Conservation (phyloP, 2,113 vertebrate species). For the Engraulis encrasicolus region DNA sequence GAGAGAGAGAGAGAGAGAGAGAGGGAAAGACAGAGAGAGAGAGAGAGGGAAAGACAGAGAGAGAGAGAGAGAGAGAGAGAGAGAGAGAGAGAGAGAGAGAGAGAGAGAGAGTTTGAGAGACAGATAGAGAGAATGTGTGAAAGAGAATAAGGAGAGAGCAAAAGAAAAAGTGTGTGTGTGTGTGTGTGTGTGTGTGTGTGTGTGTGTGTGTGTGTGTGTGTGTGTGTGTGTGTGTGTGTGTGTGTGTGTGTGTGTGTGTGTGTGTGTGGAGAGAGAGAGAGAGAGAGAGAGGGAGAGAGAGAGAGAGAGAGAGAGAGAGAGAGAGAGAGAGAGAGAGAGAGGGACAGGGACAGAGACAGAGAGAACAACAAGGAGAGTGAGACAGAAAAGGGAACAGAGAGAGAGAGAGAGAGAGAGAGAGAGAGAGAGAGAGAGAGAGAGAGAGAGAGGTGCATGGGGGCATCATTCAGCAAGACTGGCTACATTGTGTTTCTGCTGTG, state of each 20-base stretch:
- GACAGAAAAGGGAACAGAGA: neutral
- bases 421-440: conserved; percentile 23
- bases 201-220: conserved; percentile 23
- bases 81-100: neutral
- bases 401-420: conserved; percentile 1
- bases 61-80: neutral
- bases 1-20: conserved; percentile 5
- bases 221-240: neutral
- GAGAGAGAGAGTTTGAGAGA: conserved; percentile 24
- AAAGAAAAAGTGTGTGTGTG: no score
- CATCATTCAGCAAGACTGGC: conserved; percentile 70
- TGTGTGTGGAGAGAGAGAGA: neutral
- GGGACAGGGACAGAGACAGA: neutral
- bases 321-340: neutral
- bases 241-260: neutral
- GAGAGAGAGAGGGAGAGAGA: neutral
- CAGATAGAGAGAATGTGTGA: neutral
- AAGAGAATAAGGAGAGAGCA: no score
- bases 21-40: conserved; percentile 21
- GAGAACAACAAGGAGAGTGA: neutral
- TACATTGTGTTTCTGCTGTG: conserved; percentile 79
- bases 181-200: neutral
- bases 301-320: conserved; percentile 4
- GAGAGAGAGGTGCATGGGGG: conserved; percentile 42
- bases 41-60: conserved; percentile 3